Evolutionary conservation across 1,140 invertebrate genomes (phyloP).

Genomic region (Metopolophium dirhodum): DNA sequence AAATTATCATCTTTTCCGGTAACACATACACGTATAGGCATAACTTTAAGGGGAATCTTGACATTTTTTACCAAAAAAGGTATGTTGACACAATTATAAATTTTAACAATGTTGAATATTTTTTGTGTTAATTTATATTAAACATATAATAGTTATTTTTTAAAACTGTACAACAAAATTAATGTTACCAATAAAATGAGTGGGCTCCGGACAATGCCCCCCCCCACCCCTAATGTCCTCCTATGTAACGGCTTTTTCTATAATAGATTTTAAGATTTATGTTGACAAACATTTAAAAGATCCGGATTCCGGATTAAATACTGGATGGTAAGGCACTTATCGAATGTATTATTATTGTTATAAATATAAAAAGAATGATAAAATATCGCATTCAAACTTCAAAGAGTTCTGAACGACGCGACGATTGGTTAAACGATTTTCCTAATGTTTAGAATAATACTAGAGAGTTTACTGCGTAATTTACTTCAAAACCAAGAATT

Average conservation of each 20-base stretch:
- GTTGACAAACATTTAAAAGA: not conserved
- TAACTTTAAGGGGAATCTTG: not conserved
- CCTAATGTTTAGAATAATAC: not conserved
- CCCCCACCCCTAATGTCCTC: not conserved
- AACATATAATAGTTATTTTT: not conserved
- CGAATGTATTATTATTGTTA: not conserved
- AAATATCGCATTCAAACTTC: not conserved
- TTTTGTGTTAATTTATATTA: not conserved
- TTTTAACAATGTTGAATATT: not conserved
- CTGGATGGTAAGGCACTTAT: not conserved
- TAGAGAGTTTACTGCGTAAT: not conserved
- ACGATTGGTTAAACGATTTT: not conserved
- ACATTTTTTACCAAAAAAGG: not conserved
- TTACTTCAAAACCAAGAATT: not conserved
- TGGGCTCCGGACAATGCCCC: not conserved
- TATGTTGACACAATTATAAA: not conserved
- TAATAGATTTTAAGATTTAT: not conserved
- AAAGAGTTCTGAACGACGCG: not conserved
- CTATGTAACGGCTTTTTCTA: not conserved
- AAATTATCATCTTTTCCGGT: no score
- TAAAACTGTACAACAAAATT: not conserved
- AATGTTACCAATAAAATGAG: not conserved
- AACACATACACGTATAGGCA: not conserved
- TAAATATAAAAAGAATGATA: not conserved
- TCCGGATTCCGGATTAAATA: not conserved